These are phyloP conservation scores for Ispidina lecontei DNA, from an alignment of 2,797 vertebrate genomes.

Conservation along the genomic window DNA sequence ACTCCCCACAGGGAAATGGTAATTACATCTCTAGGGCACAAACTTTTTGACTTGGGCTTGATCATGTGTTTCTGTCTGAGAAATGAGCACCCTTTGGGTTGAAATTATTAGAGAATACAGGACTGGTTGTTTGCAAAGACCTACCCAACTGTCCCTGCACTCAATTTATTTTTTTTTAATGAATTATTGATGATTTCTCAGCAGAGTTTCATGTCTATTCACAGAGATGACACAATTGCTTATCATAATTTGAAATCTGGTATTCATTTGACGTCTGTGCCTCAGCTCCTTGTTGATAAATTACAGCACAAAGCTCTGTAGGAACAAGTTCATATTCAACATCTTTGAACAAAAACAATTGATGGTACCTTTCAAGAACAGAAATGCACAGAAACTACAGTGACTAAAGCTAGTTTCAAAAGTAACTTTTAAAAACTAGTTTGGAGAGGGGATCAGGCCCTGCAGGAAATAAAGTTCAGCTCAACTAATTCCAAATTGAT, in stretches of 20 bases:
- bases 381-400: background rate
- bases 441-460: background rate
- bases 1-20: background rate
- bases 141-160: conserved; percentile 37
- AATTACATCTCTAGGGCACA: background rate
- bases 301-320: conserved; percentile 42
- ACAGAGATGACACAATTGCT: conserved; percentile 62
- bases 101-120: conserved; percentile 23
- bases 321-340: conserved; percentile 71
- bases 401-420: background rate
- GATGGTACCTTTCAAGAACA: conserved; percentile 32
- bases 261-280: conserved; percentile 68
- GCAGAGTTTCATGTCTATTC: conserved; percentile 60
- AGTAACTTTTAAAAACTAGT: background rate
- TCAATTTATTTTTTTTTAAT: conserved; percentile 9
- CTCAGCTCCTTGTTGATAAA: conserved; percentile 28
- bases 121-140: conserved; percentile 41
- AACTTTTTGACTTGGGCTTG: background rate
- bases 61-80: background rate
- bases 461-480: background rate
- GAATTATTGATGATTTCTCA: conserved; percentile 68
- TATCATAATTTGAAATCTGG: conserved; percentile 74
- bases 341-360: conserved; percentile 52
- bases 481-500: background rate
- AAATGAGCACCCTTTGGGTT: conserved; percentile 3